These are phyloP conservation scores for Elysia crispata DNA, from an alignment of 2,888 invertebrate genomes.

Conservation along the genomic window DNA sequence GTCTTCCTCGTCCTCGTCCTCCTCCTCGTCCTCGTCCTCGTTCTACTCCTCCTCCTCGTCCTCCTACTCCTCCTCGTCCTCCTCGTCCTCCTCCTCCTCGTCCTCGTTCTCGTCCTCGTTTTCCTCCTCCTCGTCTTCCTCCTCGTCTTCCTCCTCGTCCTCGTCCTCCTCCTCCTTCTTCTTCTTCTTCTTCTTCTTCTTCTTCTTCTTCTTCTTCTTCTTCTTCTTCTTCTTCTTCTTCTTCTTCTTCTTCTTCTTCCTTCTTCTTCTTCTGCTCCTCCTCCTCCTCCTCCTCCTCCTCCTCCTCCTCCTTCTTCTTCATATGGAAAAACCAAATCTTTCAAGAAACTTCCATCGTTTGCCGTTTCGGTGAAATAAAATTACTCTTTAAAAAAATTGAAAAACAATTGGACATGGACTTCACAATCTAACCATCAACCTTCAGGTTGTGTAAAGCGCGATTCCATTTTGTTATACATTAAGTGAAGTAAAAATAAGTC, in stretches of 20 bases:
- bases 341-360: too few species aligned
- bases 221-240: not conserved
- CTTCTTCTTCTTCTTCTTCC: too few species aligned
- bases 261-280: too few species aligned
- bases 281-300: not conserved
- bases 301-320: not conserved
- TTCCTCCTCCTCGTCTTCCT: not conserved
- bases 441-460: too few species aligned
- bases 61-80: not conserved
- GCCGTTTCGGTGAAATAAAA: too few species aligned
- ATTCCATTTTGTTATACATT: too few species aligned
- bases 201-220: not conserved
- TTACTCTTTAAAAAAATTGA: too few species aligned
- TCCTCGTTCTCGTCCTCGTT: not conserved
- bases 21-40: not conserved
- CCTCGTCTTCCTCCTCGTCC: not conserved
- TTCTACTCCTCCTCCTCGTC: not conserved
- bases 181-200: not conserved
- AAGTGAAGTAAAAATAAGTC: too few species aligned
- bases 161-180: not conserved
- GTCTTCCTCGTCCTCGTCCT: constrained; percentile 29
- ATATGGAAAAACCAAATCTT: not conserved
- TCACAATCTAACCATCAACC: too few species aligned
- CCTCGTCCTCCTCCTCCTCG: not conserved
- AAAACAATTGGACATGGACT: too few species aligned